These are phyloP conservation scores for Oscheius sp. DNA, from an alignment of 2,888 invertebrate species.

Conservation along the genomic window DNA sequence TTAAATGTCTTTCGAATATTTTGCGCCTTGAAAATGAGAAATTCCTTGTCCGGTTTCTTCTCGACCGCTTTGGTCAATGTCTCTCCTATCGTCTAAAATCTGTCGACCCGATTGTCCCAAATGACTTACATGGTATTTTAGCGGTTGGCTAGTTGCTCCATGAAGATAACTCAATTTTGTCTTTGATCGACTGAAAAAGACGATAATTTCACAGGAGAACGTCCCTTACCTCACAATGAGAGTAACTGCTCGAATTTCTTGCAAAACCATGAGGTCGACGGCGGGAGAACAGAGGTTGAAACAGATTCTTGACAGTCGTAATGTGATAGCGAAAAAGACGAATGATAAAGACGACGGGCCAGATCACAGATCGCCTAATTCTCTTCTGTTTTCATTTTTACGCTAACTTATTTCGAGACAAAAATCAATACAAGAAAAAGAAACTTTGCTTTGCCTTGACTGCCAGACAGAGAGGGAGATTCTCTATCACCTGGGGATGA, in stretches of 20 bases:
- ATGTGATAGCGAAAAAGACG: no score
- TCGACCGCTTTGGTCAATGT: conserved; percentile 62
- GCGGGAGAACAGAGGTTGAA: neutral
- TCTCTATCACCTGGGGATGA: no score
- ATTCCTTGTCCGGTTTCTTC: conserved; percentile 64
- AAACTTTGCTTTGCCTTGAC: no score
- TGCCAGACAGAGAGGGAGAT: no score
- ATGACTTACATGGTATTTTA: conserved; percentile 12
- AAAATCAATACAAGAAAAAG: no score
- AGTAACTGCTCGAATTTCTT: neutral
- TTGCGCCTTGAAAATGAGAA: conserved; percentile 65
- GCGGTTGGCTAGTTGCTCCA: conserved; percentile 20
- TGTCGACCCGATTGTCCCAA: neutral
- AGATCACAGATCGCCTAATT: no score
- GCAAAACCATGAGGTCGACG: neutral
- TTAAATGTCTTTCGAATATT: conserved; percentile 66
- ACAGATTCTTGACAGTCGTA: no score
- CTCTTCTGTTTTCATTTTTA: no score
- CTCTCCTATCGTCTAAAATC: conserved; percentile 65
- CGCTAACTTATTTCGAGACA: no score
- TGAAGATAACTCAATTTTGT: conserved; percentile 19
- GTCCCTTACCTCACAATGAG: neutral
- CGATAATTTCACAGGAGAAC: no score
- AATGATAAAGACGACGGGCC: no score
- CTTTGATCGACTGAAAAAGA: conserved; percentile 8